phyloP scores from a whole-genome alignment of 2,888 invertebrate species.

The Pammene aurita region DNA sequence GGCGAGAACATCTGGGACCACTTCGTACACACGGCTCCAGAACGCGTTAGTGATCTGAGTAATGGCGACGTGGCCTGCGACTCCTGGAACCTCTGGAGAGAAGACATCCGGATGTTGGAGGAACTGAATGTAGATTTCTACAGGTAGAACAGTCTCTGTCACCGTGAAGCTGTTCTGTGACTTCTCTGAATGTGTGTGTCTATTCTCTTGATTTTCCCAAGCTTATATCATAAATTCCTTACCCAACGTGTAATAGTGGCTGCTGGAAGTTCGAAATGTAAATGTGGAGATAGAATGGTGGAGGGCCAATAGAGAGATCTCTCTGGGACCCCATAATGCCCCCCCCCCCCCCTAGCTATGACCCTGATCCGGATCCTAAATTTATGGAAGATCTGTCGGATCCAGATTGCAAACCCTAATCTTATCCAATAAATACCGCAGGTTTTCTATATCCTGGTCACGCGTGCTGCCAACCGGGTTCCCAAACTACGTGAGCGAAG shows the following conservation, averaged over 20 bases:
- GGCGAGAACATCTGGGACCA: conserved; percentile 76
- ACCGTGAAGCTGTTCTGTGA: not conserved
- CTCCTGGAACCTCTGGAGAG: conserved; percentile 13
- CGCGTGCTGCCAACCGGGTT: conserved; percentile 86
- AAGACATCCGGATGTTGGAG: not conserved
- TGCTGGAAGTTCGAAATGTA: too few species aligned
- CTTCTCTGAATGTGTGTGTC: not conserved
- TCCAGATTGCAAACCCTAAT: not conserved
- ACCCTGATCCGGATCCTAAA: too few species aligned
- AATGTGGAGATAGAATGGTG: too few species aligned
- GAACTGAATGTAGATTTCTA: conserved; percentile 7
- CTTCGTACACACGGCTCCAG: conserved; percentile 48
- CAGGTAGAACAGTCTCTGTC: not conserved
- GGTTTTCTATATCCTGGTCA: conserved; percentile 87
- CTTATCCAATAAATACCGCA: conserved; percentile 41
- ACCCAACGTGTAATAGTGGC: too few species aligned
- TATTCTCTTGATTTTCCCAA: too few species aligned
- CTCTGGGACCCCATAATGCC: too few species aligned
- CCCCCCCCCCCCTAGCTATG: too few species aligned
- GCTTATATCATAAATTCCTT: too few species aligned
- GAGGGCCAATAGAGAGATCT: too few species aligned
- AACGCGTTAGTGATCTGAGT: conserved; percentile 60
- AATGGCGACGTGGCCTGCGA: conserved; percentile 76
- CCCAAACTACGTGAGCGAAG: conserved; percentile 81
- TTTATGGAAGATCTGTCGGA: too few species aligned